A percentile compares a stretch with the other conserved stretches of the same genome.
phyloP scores from a whole-genome alignment of 2,113 vertebrate species.

The Leiothrix lutea region DNA sequence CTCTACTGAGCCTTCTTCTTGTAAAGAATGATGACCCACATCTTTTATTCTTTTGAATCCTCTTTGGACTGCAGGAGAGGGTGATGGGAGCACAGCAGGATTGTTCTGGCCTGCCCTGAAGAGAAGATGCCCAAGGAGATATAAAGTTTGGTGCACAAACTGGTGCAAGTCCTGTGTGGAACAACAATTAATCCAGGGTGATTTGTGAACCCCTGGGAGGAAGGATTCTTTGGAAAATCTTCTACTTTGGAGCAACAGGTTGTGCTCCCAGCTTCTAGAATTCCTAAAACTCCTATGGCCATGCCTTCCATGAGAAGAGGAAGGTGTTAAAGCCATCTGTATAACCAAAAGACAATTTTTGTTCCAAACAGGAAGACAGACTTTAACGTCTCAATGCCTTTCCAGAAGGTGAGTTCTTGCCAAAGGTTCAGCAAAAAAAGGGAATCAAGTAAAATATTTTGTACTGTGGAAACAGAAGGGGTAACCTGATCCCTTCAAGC shows the following conservation, averaged over 20 bases:
- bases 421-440: neutral
- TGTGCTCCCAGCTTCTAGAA: neutral
- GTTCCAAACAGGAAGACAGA: neutral
- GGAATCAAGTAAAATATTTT: neutral
- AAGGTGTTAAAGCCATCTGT: neutral
- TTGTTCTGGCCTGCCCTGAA: neutral
- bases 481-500: neutral
- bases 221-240: neutral
- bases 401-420: neutral
- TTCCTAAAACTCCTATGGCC: neutral
- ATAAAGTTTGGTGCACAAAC: neutral
- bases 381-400: neutral
- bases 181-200: neutral
- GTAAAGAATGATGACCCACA: neutral
- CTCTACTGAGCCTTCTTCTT: neutral
- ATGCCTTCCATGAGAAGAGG: neutral
- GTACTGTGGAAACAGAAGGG: neutral
- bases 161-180: neutral
- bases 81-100: neutral
- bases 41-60: neutral
- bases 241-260: neutral
- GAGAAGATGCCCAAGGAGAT: neutral
- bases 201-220: neutral
- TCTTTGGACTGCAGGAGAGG: neutral
- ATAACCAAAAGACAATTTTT: neutral